Evolutionary conservation across 2,113 vertebrate genomes (phyloP).

Genomic region (Dicaeum eximium): DNA sequence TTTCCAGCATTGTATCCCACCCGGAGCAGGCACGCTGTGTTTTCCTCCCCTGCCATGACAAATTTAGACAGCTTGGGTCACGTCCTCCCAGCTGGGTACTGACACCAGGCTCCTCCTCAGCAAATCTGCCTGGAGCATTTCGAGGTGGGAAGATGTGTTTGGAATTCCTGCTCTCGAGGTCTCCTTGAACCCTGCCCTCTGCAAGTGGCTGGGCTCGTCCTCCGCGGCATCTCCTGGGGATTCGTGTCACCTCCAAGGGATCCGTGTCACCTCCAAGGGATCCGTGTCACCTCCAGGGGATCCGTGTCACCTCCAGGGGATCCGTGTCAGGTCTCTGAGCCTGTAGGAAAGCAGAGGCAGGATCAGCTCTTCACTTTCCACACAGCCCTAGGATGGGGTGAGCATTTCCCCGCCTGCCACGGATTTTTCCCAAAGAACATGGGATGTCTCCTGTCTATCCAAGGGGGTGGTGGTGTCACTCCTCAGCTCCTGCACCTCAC

Average conservation of each 20-base stretch:
- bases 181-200: not conserved
- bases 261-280: accelerated
- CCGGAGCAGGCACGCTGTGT: not conserved
- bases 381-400: not conserved
- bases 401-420: not conserved
- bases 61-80: not conserved
- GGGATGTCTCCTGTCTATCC: not conserved
- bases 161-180: not conserved
- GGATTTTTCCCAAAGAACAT: accelerated
- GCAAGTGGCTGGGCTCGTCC: not conserved
- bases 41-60: not conserved
- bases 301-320: not conserved
- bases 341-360: not conserved
- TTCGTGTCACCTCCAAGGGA: accelerated
- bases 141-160: not conserved
- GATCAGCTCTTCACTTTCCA: not conserved
- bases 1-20: not conserved
- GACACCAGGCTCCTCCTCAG: not conserved
- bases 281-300: not conserved
- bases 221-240: accelerated
- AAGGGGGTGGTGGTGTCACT: not conserved
- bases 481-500: not conserved
- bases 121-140: not conserved
- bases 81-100: not conserved
- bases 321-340: not conserved